A percentile compares a stretch with the other conserved stretches of the same genome.
These are phyloP conservation scores for Metellina segmentata DNA, from an alignment of 2,888 invertebrate genomes.

Conservation along the genomic window DNA sequence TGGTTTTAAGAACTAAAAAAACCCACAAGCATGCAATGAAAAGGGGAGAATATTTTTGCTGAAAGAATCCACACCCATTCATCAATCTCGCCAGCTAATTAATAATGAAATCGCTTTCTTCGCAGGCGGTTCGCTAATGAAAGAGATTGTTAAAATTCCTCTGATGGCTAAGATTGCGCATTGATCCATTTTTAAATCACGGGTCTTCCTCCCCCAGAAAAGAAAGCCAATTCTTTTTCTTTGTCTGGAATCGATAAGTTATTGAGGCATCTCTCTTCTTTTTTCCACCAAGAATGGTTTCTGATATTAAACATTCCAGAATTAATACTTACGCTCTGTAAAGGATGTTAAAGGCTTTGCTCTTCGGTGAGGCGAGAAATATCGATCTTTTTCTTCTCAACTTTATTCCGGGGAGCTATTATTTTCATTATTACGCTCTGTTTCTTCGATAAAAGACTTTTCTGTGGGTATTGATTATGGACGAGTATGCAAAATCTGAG, in stretches of 20 bases:
- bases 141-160: slow-evolving; percentile 45
- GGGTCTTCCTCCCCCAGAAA: background rate
- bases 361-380: background rate
- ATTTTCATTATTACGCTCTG: no score
- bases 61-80: slow-evolving; percentile 44
- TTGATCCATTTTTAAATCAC: slow-evolving; percentile 46
- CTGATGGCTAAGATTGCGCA: slow-evolving; percentile 14
- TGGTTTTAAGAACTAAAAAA: background rate
- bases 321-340: slow-evolving; percentile 22
- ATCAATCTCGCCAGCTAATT: slow-evolving; percentile 48
- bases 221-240: slow-evolving; percentile 7
- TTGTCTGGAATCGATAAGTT: slow-evolving; percentile 17
- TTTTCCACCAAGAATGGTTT: background rate
- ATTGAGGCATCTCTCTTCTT: slow-evolving; percentile 36
- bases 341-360: background rate
- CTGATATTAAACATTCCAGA: slow-evolving; percentile 47
- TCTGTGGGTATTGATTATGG: no score
- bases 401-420: no score
- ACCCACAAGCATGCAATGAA: background rate
- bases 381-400: background rate
- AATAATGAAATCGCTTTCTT: slow-evolving; percentile 47
- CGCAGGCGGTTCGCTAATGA: slow-evolving; percentile 36
- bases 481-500: no score
- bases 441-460: no score
- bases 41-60: background rate